These are phyloP conservation scores for Choloepus didactylus DNA, from an alignment of 2,797 vertebrate species.

Conservation along the genomic window DNA sequence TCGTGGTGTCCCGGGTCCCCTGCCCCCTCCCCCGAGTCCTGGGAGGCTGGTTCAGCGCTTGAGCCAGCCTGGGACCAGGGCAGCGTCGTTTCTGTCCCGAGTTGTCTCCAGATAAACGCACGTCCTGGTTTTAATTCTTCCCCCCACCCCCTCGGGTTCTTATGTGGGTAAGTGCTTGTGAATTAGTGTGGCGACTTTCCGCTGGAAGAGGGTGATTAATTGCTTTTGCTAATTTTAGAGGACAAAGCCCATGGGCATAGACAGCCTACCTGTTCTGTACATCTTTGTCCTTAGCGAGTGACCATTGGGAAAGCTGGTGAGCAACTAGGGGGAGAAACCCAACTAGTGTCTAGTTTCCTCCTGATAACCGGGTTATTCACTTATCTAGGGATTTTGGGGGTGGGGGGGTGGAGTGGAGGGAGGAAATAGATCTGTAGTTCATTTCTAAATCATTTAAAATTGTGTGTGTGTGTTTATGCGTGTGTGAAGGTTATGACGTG, in stretches of 20 bases:
- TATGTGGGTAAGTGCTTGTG: conserved; percentile 67
- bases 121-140: conserved; percentile 74
- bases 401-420: neutral
- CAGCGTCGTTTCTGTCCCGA: neutral
- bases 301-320: neutral
- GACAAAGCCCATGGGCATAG: conserved; percentile 50
- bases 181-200: conserved; percentile 34
- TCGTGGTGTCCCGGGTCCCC: neutral
- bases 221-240: conserved; percentile 80
- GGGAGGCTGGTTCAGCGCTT: neutral
- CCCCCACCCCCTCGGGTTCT: conserved; percentile 37
- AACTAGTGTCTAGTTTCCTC: neutral
- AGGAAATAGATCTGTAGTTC: neutral
- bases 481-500: neutral
- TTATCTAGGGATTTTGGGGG: neutral
- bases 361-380: neutral
- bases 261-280: conserved; percentile 28
- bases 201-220: conserved; percentile 52
- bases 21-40: neutral
- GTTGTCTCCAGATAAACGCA: conserved; percentile 40
- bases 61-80: neutral
- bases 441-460: conserved; percentile 45
- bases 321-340: neutral
- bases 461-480: neutral
- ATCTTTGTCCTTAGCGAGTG: conserved; percentile 41